These are phyloP conservation scores for Zaprionus taronus DNA, from an alignment of 1,140 invertebrate genomes.

Conservation along the genomic window DNA sequence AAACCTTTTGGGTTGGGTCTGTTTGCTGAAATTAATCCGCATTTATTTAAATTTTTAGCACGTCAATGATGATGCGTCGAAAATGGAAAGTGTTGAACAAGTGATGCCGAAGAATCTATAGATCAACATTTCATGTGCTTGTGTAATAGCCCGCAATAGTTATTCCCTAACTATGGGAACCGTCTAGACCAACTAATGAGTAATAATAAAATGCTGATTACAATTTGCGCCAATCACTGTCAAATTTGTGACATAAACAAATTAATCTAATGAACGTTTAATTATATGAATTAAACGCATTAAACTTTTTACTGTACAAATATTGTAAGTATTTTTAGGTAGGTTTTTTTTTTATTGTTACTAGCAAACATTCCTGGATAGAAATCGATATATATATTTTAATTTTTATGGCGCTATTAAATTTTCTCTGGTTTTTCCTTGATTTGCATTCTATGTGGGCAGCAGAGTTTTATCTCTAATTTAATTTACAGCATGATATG, in stretches of 20 bases:
- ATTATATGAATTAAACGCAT: constrained; percentile 43
- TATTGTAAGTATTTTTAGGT: constrained; percentile 9
- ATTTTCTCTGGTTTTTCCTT: constrained; percentile 2
- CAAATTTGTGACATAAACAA: constrained; percentile 21
- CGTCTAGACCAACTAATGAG: background rate
- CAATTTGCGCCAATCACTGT: constrained; percentile 35
- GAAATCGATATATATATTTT: background rate
- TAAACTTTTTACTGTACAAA: constrained; percentile 19
- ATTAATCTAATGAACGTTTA: constrained; percentile 35
- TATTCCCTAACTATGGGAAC: constrained; percentile 26
- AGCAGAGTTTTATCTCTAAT: background rate
- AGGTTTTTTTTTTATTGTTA: background rate
- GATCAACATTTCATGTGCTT: background rate
- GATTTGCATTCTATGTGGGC: background rate
- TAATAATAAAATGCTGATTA: constrained; percentile 8
- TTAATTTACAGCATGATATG: background rate
- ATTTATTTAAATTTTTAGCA: constrained; percentile 48
- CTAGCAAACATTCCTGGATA: background rate
- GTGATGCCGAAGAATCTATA: background rate
- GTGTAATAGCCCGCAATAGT: background rate
- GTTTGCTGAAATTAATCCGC: constrained; percentile 19
- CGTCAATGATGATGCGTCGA: constrained; percentile 15
- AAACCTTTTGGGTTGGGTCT: constrained; percentile 15
- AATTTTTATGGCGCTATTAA: background rate
- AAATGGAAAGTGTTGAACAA: constrained; percentile 40